These are phyloP conservation scores for Notechis scutatus DNA, from an alignment of 2,113 vertebrate species.

Conservation along the genomic window DNA sequence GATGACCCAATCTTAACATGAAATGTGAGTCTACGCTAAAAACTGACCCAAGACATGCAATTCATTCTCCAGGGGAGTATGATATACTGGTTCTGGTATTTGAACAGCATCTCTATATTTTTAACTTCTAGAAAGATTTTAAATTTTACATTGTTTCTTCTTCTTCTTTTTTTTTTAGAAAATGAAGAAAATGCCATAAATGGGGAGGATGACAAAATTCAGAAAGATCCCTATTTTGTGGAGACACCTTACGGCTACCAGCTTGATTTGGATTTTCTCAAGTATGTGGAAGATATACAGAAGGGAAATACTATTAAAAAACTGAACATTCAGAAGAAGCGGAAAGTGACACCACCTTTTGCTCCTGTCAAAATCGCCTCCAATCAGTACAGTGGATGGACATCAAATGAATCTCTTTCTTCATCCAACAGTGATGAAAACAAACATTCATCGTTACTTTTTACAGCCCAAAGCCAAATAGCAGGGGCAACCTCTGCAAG, in stretches of 20 bases:
- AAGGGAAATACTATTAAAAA: constrained; percentile 94
- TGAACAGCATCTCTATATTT: neutral
- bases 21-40: neutral
- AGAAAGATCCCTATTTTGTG: constrained; percentile 84
- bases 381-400: constrained; percentile 77
- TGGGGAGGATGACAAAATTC: constrained; percentile 78
- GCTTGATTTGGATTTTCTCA: constrained; percentile 95
- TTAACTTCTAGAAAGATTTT: constrained; percentile 4
- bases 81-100: neutral
- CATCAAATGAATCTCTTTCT: constrained; percentile 90
- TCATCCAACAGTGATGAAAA: constrained; percentile 90
- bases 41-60: neutral
- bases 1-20: neutral
- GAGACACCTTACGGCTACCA: constrained; percentile 98
- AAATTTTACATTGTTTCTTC: neutral
- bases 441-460: constrained; percentile 77
- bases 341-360: constrained; percentile 68
- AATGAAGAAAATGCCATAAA: constrained; percentile 73
- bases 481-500: constrained; percentile 63
- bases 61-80: neutral
- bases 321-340: constrained; percentile 86
- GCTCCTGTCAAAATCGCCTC: constrained; percentile 59
- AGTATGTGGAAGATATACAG: constrained; percentile 97
- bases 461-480: constrained; percentile 68
- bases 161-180: constrained; percentile 69